Percentiles rank a stretch among this genome's conserved stretches.
These are phyloP conservation scores for Ochotona curzoniae DNA, from an alignment of 2,113 vertebrate genomes.

Conservation along the genomic window DNA sequence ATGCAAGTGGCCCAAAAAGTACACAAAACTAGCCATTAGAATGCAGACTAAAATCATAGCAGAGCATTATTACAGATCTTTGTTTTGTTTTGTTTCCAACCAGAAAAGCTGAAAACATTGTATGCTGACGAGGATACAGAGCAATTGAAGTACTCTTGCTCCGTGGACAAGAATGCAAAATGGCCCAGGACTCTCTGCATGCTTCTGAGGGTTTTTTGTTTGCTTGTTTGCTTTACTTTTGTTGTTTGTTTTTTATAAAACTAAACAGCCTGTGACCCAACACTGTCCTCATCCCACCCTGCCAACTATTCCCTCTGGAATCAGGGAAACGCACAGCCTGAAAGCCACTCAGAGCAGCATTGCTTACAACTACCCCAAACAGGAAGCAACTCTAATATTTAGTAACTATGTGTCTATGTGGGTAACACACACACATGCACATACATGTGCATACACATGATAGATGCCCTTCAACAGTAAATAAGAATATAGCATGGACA, in stretches of 20 bases:
- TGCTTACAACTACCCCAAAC: background rate
- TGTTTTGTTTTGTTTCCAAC: background rate
- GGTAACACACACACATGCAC: too few species aligned
- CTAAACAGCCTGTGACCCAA: background rate
- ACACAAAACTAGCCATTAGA: background rate
- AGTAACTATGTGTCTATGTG: background rate
- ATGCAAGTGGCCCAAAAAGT: background rate
- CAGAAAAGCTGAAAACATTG: background rate
- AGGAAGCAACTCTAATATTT: constrained; percentile 5
- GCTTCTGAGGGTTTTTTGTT: too few species aligned
- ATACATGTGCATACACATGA: background rate
- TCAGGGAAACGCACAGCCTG: background rate
- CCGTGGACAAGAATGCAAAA: background rate
- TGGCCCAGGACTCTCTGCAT: too few species aligned
- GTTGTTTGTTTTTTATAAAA: background rate
- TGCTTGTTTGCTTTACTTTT: too few species aligned
- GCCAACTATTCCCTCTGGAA: background rate
- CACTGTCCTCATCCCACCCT: background rate
- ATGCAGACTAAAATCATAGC: background rate
- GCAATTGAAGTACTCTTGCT: background rate
- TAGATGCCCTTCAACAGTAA: background rate
- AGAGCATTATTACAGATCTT: background rate
- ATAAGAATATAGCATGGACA: background rate
- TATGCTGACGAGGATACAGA: background rate
- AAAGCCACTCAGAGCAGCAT: background rate